Conservation (phyloP, 2,888 invertebrate genomes). For the Dysmachus trigonus region DNA sequence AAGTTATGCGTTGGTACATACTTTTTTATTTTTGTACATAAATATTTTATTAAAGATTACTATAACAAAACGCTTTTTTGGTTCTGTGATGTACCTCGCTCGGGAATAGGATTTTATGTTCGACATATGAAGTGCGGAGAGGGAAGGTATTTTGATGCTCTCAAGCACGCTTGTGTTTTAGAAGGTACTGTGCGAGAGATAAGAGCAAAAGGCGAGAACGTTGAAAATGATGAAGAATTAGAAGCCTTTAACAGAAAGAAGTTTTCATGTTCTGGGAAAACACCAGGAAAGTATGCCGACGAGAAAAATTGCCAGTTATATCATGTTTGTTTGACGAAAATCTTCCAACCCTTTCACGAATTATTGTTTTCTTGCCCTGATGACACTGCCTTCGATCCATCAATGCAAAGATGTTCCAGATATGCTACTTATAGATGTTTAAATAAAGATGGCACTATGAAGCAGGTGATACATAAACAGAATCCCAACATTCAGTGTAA, state of each 20-base stretch:
- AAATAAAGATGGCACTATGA: neutral
- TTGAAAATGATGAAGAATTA: neutral
- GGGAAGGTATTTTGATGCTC: constrained; percentile 49
- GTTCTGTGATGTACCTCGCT: constrained; percentile 51
- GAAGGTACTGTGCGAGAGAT: constrained; percentile 45
- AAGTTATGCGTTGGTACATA: neutral
- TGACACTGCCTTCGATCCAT: constrained; percentile 49
- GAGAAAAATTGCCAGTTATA: constrained; percentile 49
- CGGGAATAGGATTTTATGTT: constrained; percentile 48
- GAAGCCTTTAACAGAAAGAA: neutral
- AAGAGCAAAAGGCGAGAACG: neutral
- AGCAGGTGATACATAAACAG: neutral
- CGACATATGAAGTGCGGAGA: constrained; percentile 52
- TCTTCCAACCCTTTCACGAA: constrained; percentile 48
- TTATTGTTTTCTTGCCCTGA: constrained; percentile 49
- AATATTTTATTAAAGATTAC: neutral
- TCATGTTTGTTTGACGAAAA: constrained; percentile 49
- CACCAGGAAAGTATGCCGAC: constrained; percentile 51
- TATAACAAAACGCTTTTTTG: constrained; percentile 50
- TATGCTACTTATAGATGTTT: constrained; percentile 46
- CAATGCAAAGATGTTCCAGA: constrained; percentile 44
- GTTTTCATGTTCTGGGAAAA: neutral
- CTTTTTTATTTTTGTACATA: neutral
- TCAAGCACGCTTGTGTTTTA: constrained; percentile 49
- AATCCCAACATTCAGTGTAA: constrained; percentile 37